Conservation (phyloP, 2,797 vertebrate species). For the Acrossocheilus fasciatus region DNA sequence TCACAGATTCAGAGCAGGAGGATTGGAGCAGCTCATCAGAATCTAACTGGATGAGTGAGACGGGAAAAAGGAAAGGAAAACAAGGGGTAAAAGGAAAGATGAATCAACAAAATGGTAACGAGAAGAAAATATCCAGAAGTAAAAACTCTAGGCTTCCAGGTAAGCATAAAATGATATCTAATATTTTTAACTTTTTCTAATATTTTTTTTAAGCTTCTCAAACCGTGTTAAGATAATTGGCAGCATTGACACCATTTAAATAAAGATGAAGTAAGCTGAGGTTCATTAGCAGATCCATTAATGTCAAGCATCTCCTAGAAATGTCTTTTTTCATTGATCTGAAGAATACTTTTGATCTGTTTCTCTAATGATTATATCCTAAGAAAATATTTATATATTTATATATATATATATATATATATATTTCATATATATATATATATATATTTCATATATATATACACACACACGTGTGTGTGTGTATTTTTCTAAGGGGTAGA, state of each 20-base stretch:
- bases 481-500: neutral
- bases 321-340: neutral
- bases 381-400: too few relatives aligned
- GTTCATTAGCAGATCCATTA: neutral
- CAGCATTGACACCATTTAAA: neutral
- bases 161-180: neutral
- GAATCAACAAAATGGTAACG: neutral
- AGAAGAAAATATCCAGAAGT: neutral
- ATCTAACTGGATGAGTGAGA: constrained; percentile 14
- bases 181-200: neutral
- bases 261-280: neutral
- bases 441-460: too few relatives aligned
- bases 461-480: too few relatives aligned
- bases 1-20: neutral
- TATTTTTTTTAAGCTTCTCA: neutral
- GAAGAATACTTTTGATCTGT: neutral
- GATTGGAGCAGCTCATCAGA: neutral
- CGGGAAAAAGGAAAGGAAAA: neutral
- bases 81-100: neutral
- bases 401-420: too few relatives aligned
- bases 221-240: neutral
- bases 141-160: neutral
- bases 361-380: neutral
- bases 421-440: too few relatives aligned
- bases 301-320: neutral